A percentile compares a stretch with the other conserved stretches of the same genome.
These are phyloP conservation scores for Rhinogobio ventralis DNA, from an alignment of 2,797 vertebrate genomes.

Conservation along the genomic window DNA sequence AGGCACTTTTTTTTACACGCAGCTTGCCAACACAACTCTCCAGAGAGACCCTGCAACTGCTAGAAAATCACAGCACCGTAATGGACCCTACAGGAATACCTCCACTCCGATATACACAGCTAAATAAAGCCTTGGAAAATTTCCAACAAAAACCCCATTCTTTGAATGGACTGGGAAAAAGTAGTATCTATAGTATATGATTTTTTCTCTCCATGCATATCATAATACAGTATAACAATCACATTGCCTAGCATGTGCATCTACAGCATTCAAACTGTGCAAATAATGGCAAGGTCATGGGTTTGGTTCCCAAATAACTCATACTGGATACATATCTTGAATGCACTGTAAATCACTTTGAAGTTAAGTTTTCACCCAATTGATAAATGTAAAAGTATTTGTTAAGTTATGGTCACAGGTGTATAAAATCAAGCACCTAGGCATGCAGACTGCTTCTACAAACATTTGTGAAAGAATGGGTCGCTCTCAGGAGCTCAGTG, in stretches of 20 bases:
- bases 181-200: neutral
- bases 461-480: no score
- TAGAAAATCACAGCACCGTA: conserved; percentile 43
- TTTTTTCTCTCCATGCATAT: neutral
- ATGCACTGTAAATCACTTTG: no score
- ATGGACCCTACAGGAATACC: conserved; percentile 47
- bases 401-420: neutral
- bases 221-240: neutral
- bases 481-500: no score
- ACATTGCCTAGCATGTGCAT: neutral
- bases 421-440: no score
- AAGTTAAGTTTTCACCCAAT: neutral
- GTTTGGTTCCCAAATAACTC: neutral
- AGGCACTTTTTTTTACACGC: conserved; percentile 25
- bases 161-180: neutral
- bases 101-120: neutral
- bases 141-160: neutral
- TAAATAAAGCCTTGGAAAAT: conserved; percentile 3
- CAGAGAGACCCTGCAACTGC: conserved; percentile 15
- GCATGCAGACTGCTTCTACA: no score
- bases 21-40: conserved; percentile 32
- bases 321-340: neutral
- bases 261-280: neutral
- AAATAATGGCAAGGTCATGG: neutral
- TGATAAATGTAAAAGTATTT: neutral